Evolutionary conservation across 2,797 vertebrate species (phyloP).

Genomic region (Neostethus bicornis): DNA sequence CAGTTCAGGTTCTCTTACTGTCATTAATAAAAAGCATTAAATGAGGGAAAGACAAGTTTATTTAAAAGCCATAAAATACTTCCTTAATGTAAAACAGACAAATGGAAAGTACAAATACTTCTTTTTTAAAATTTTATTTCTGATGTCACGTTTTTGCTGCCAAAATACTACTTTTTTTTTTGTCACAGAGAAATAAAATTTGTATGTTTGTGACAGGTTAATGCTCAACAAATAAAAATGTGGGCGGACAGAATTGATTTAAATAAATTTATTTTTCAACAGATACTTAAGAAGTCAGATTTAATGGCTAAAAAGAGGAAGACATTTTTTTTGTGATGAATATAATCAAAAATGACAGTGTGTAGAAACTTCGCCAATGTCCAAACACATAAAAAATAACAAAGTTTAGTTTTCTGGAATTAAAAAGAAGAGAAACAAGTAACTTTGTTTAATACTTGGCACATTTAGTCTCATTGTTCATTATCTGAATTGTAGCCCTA

Average conservation of each 20-base stretch:
- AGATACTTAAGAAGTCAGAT: not conserved
- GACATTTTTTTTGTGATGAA: not conserved
- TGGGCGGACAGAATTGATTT: not conserved
- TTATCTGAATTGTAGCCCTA: no score
- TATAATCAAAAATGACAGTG: not conserved
- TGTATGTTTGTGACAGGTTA: not conserved
- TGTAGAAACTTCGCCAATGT: not conserved
- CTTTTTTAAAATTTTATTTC: no score
- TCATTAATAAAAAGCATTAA: no score
- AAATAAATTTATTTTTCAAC: not conserved
- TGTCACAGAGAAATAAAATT: not conserved
- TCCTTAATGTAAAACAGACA: no score
- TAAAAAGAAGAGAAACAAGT: not conserved
- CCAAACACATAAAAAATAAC: not conserved
- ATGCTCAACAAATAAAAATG: not conserved
- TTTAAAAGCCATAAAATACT: no score
- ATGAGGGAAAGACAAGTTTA: no score
- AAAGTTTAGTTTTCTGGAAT: not conserved
- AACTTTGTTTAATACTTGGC: not conserved
- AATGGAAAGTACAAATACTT: no score
- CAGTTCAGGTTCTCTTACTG: no score
- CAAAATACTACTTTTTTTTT: not conserved
- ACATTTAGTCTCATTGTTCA: not conserved
- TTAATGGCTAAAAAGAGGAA: not conserved
- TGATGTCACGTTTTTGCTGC: not conserved